phyloP scores from a whole-genome alignment of 2,888 invertebrate genomes.

The Germaria angustata region DNA sequence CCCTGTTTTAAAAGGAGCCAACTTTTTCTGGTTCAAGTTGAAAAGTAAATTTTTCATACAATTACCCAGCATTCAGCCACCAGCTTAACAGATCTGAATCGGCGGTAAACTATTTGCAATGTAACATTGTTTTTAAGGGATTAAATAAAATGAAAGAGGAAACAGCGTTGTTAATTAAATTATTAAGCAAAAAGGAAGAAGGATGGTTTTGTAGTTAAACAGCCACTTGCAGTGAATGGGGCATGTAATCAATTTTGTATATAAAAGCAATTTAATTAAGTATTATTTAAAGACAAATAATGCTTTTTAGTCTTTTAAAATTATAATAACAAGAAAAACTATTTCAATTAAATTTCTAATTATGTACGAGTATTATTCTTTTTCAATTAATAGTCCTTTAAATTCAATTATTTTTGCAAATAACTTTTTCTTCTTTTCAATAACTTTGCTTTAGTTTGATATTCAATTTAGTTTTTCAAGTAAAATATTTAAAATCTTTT shows the following conservation, averaged over 20 bases:
- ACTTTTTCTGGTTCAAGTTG: not conserved
- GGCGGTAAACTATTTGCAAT: not conserved
- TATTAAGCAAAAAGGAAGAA: not conserved
- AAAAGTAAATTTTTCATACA: not conserved
- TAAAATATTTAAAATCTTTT: too few relatives aligned
- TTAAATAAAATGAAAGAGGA: not conserved
- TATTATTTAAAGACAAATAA: too few relatives aligned
- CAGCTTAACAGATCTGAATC: not conserved
- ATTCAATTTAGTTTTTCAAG: too few relatives aligned
- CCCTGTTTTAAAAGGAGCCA: not conserved
- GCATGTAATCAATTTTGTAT: not conserved
- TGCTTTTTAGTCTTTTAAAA: too few relatives aligned
- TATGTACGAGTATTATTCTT: too few relatives aligned
- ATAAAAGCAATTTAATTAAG: not conserved
- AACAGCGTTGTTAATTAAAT: constrained; percentile 6
- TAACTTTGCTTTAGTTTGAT: too few relatives aligned
- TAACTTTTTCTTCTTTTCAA: too few relatives aligned
- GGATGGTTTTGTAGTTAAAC: not conserved
- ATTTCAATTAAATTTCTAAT: too few relatives aligned
- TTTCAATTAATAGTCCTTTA: too few relatives aligned
- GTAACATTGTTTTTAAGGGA: constrained; percentile 2
- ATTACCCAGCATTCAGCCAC: not conserved
- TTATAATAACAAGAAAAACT: too few relatives aligned
- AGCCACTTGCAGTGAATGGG: not conserved
- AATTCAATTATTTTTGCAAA: too few relatives aligned